Evolutionary conservation across 1,140 invertebrate genomes (phyloP).

Genomic region (Drosophila repletoides): DNA sequence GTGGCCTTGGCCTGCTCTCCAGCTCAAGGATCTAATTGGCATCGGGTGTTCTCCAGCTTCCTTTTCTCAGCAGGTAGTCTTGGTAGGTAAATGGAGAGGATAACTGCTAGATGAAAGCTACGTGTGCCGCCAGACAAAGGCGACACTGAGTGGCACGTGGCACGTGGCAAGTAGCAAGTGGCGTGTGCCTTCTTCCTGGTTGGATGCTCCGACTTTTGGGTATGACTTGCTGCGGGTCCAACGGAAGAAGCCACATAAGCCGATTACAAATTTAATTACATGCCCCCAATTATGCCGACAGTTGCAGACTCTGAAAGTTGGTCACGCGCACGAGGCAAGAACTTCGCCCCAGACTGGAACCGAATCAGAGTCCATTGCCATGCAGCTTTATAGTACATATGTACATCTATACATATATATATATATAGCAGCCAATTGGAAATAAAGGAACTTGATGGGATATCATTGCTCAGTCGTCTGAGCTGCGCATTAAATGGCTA

Average conservation of each 20-base stretch:
- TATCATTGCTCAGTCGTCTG: conserved; percentile 10
- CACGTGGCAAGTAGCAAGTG: not conserved
- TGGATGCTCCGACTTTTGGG: not conserved
- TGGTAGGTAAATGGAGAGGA: too few relatives aligned
- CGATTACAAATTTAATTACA: conserved; percentile 39
- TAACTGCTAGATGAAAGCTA: too few relatives aligned
- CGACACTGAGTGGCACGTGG: not conserved
- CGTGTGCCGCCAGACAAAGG: not conserved
- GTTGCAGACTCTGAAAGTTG: not conserved
- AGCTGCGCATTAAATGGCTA: conserved; percentile 27
- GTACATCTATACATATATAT: too few relatives aligned
- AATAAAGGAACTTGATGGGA: too few relatives aligned
- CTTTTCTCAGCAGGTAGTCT: too few relatives aligned
- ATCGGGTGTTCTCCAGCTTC: too few relatives aligned
- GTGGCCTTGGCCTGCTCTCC: too few relatives aligned
- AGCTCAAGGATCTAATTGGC: not conserved
- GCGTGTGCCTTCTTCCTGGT: not conserved
- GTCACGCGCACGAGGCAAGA: not conserved
- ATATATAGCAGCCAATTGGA: not conserved
- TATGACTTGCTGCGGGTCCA: not conserved
- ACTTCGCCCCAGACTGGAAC: not conserved
- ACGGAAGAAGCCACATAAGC: conserved; percentile 37
- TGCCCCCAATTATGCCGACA: conserved; percentile 19
- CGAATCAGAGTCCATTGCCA: not conserved
- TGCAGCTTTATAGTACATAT: not conserved